phyloP scores from a whole-genome alignment of 2,113 vertebrate species.

The Pelobates fuscus region DNA sequence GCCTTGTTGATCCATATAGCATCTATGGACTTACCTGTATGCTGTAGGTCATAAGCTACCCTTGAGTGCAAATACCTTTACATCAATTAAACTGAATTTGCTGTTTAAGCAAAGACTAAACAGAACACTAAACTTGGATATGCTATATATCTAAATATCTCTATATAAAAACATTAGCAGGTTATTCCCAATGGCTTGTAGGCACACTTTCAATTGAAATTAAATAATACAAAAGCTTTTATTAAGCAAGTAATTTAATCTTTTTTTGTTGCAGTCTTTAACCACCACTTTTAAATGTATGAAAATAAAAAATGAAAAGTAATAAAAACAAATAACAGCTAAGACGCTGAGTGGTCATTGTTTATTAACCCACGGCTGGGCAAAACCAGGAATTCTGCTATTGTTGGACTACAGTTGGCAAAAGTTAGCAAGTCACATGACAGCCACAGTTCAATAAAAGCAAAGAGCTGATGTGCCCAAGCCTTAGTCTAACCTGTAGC shows the following conservation, averaged over 20 bases:
- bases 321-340: conserved; percentile 3
- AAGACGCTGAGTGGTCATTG: background rate
- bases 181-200: background rate
- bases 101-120: conserved; percentile 3
- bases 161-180: background rate
- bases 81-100: conserved; percentile 7
- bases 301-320: background rate
- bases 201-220: background rate
- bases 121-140: conserved; percentile 2
- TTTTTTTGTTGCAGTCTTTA: background rate
- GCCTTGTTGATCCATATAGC: conserved; percentile 6
- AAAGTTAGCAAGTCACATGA: background rate
- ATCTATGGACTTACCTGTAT: conserved; percentile 23
- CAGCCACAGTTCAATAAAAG: background rate
- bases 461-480: background rate
- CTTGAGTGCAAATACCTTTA: conserved; percentile 20
- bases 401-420: no score
- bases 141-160: background rate
- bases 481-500: conserved; percentile 62
- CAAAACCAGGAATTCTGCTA: background rate
- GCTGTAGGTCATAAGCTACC: conserved; percentile 10
- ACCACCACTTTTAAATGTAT: no score
- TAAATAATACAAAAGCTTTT: conserved; percentile 9
- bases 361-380: background rate
- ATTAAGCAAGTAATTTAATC: background rate